Conservation (phyloP, 2,888 invertebrate species). For the Nomada fucata region DNA sequence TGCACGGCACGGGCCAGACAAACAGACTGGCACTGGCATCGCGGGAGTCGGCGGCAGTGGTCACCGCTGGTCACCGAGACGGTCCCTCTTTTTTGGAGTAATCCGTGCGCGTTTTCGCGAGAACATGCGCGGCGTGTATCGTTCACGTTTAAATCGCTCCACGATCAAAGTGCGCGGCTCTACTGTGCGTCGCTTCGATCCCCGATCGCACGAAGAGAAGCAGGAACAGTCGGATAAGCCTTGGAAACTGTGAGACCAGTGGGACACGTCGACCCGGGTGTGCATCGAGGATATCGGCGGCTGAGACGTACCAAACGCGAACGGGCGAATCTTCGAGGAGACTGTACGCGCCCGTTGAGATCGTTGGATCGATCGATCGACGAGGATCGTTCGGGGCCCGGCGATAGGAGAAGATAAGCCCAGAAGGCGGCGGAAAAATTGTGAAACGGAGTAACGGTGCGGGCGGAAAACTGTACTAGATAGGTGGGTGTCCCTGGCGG, state of each 20-base stretch:
- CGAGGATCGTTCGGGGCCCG: no score
- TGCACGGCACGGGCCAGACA: slow-evolving; percentile 78
- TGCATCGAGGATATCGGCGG: no score
- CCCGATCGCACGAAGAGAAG: not conserved
- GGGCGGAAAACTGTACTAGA: not conserved
- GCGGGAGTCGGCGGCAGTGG: slow-evolving; percentile 77
- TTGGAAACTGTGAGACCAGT: not conserved
- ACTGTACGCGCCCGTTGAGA: no score
- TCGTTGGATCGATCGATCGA: no score
- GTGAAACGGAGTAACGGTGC: no score
- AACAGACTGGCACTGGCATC: slow-evolving; percentile 81
- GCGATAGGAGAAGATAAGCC: no score
- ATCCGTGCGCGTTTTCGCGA: slow-evolving; percentile 53
- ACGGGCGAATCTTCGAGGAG: no score
- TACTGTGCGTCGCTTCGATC: slow-evolving; percentile 21
- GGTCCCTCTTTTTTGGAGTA: slow-evolving; percentile 43
- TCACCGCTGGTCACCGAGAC: slow-evolving; percentile 71
- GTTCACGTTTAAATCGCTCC: slow-evolving; percentile 36
- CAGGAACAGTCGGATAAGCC: not conserved
- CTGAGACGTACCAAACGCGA: no score
- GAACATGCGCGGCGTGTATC: slow-evolving; percentile 55
- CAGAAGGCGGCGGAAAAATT: no score
- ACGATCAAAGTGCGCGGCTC: slow-evolving; percentile 47
- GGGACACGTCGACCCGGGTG: not conserved
- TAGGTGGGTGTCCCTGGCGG: not conserved